Evolutionary conservation across 1,140 invertebrate species (phyloP).

Genomic region (Drosophila miranda): DNA sequence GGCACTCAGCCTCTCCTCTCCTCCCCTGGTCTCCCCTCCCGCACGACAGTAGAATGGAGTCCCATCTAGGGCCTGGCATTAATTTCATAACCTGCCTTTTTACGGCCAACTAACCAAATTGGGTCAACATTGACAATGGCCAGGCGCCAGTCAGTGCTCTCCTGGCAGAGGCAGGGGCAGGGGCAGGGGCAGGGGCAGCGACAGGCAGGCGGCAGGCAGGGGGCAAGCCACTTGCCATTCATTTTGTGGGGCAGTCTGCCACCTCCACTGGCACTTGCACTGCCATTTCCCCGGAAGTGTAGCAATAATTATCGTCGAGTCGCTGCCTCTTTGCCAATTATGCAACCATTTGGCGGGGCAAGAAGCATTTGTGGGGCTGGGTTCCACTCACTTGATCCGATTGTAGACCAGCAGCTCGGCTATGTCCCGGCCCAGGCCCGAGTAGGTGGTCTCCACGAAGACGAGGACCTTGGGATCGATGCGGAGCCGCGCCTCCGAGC

Average conservation of each 20-base stretch:
- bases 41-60: too few species aligned
- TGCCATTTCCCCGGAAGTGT: constrained; percentile 36
- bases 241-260: constrained; percentile 24
- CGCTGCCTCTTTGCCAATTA: constrained; percentile 65
- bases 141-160: constrained; percentile 19
- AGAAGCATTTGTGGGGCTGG: constrained; percentile 69
- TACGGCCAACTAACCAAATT: constrained; percentile 75
- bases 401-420: constrained; percentile 96
- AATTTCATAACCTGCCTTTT: constrained; percentile 79
- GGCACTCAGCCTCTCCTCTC: too few species aligned
- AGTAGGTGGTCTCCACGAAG: constrained; percentile 97
- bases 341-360: constrained; percentile 67
- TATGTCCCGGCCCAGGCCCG: constrained; percentile 94
- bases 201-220: background rate
- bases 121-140: constrained; percentile 79
- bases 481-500: constrained; percentile 90
- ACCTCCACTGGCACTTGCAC: constrained; percentile 53
- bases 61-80: constrained; percentile 48
- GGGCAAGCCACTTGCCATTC: constrained; percentile 56
- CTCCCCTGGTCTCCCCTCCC: too few species aligned
- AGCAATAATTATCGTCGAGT: constrained; percentile 68
- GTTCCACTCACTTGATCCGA: constrained; percentile 92
- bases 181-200: constrained; percentile 23
- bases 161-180: background rate
- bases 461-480: constrained; percentile 96